phyloP scores from a whole-genome alignment of 2,797 vertebrate species.

The Anabacerthia variegaticeps region DNA sequence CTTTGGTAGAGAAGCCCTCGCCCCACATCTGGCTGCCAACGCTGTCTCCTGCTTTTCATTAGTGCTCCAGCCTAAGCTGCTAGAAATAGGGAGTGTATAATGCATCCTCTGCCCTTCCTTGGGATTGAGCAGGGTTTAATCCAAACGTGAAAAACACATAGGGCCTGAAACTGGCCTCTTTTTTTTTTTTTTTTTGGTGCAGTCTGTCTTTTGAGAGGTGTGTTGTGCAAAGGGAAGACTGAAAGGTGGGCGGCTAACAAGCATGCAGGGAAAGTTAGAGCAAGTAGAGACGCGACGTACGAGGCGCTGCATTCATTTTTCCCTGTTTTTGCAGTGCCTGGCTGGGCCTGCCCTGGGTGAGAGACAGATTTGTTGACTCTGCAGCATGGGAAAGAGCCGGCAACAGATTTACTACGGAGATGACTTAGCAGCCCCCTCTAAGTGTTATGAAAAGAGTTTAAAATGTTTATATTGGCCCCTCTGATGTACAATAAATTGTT shows the following conservation, averaged over 20 bases:
- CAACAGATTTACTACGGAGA: constrained; percentile 66
- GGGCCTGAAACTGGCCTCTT: neutral
- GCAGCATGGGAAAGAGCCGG: constrained; percentile 69
- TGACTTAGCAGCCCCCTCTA: constrained; percentile 61
- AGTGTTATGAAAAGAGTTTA: constrained; percentile 64
- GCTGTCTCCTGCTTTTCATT: constrained; percentile 15
- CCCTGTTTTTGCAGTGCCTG: constrained; percentile 47
- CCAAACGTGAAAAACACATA: neutral
- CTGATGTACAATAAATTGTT: constrained; percentile 71
- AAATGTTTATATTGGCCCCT: constrained; percentile 68
- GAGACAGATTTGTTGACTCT: constrained; percentile 63
- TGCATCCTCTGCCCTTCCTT: neutral
- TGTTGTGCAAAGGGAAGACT: neutral
- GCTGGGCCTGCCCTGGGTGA: constrained; percentile 24
- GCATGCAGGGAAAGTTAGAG: neutral
- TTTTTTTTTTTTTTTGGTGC: neutral
- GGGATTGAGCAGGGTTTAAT: neutral
- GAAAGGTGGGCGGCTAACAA: neutral
- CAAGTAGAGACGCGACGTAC: neutral
- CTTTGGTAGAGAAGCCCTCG: neutral
- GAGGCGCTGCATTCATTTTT: constrained; percentile 3
- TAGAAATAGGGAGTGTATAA: neutral
- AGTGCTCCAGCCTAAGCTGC: neutral
- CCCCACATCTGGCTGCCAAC: constrained; percentile 26
- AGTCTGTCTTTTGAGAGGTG: neutral